Evolutionary conservation across 2,888 invertebrate species (phyloP).

Genomic region (Caradrina clavipalpis): DNA sequence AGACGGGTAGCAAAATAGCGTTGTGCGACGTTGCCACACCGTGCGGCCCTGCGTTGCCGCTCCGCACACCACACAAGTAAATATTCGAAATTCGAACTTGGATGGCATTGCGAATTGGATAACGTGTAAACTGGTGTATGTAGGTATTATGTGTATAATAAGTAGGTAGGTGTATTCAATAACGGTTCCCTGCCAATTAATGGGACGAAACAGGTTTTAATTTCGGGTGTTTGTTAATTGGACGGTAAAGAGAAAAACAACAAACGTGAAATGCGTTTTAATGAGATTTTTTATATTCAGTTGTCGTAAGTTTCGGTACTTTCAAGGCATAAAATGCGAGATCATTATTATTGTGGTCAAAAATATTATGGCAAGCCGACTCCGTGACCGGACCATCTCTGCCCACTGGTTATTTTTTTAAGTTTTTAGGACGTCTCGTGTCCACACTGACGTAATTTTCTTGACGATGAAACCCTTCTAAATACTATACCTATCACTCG

Average conservation of each 20-base stretch:
- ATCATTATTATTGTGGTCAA: conserved; percentile 43
- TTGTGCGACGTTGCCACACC: conserved; percentile 76
- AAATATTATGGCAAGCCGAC: conserved; percentile 18
- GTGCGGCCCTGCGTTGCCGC: conserved; percentile 74
- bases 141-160: conserved; percentile 37
- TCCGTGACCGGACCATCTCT: conserved; percentile 6
- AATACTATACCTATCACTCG: not conserved
- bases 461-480: not conserved
- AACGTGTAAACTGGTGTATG: conserved; percentile 69
- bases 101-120: conserved; percentile 80
- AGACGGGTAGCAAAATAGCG: conserved; percentile 72
- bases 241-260: conserved; percentile 66
- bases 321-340: conserved; percentile 24
- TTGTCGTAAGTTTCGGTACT: conserved; percentile 39
- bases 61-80: conserved; percentile 73
- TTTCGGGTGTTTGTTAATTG: conserved; percentile 76
- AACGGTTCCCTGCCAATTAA: conserved; percentile 75
- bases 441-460: not conserved
- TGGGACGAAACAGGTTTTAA: conserved; percentile 69
- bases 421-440: not conserved
- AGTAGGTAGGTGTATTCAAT: conserved; percentile 63
- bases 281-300: conserved; percentile 50
- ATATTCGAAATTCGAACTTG: conserved; percentile 80
- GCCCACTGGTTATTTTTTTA: not conserved
- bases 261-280: conserved; percentile 65